Base-by-base conservation (phyloP, 2,113 vertebrate species). In the Cebus imitator region DNA sequence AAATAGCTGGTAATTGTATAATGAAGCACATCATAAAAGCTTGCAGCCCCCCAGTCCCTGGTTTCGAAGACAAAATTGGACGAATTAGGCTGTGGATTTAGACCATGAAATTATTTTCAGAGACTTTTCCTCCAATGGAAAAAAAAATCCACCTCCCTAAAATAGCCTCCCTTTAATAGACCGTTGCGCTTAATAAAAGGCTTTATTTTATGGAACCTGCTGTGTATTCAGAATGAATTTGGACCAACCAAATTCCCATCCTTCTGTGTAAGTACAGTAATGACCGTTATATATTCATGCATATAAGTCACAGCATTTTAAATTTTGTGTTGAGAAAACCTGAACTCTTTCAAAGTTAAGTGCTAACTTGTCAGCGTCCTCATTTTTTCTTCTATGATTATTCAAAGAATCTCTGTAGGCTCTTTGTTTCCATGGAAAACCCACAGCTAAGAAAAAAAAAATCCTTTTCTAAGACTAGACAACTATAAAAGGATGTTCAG, bases 21-120 rank as follows among this genome's bases (percentile, higher is more conserved):
- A 61, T 87, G 92, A 94, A 93, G 52, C 64, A 89, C 79, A 91
- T 85, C 89, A 66, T 90, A 97, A 97, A 92, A 91, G 48, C 87
- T 82, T 61, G 32, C 83, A 48, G 13, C 87, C 37, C 48, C 50
- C 20, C 81, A 48, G 84, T 68, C 93, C 85, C 37, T 84, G 57
- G 79, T 92, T 87, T 64, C 3, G 7, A 90, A 37, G 78, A 86
- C 90, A 96, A 94, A 94, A 80, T 13, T 78, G 76, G 85, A 66
- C 70, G 80, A 73, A 75, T 72, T 32, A 95, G 21, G 35, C 21
- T 57, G 84, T 50, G 90, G 89, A 85, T 50, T 75, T 78, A 95
- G 87, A 83, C 76, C 70, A 80, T 87, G 78, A 95, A 95, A 86
- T 97, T 91, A 92, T 96, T 97, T 97, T 93, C 95, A 95, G 86